Evolutionary conservation across 2,888 invertebrate genomes (phyloP).

Genomic region (Acanthosepion pharaonis): DNA sequence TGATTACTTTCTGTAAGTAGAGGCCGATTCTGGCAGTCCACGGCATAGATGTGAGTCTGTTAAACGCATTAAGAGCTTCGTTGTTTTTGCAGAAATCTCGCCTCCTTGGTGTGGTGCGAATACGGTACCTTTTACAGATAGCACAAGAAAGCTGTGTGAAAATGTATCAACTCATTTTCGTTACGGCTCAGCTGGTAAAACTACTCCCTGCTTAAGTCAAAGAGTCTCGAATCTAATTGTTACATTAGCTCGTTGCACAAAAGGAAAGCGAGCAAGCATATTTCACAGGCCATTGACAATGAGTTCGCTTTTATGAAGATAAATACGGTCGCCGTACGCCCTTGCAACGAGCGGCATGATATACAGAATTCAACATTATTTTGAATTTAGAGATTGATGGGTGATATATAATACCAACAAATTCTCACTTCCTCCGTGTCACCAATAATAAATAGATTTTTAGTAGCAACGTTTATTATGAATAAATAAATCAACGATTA

Average conservation of each 20-base stretch:
- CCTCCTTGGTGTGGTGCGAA: background rate
- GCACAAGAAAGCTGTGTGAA: background rate
- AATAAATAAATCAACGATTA: too few species aligned
- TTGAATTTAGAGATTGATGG: background rate
- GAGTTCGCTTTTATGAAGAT: background rate
- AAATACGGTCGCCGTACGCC: too few species aligned
- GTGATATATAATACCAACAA: background rate
- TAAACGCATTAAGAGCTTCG: background rate
- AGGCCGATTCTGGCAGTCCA: background rate
- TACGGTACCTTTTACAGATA: background rate
- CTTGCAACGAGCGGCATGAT: background rate
- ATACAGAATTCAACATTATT: background rate
- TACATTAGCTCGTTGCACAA: background rate
- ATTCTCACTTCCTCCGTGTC: background rate
- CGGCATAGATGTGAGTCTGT: background rate
- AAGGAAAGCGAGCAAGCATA: background rate
- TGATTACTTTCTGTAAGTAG: background rate
- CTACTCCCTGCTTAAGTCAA: background rate
- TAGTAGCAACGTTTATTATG: too few species aligned
- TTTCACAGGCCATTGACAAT: background rate
- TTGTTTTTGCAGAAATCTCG: background rate
- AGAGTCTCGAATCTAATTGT: background rate
- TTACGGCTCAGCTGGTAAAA: background rate
- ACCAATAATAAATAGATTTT: too few species aligned
- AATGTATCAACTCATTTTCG: background rate